phyloP scores from a whole-genome alignment of 2,113 vertebrate genomes.

The Eleginops maclovinus region DNA sequence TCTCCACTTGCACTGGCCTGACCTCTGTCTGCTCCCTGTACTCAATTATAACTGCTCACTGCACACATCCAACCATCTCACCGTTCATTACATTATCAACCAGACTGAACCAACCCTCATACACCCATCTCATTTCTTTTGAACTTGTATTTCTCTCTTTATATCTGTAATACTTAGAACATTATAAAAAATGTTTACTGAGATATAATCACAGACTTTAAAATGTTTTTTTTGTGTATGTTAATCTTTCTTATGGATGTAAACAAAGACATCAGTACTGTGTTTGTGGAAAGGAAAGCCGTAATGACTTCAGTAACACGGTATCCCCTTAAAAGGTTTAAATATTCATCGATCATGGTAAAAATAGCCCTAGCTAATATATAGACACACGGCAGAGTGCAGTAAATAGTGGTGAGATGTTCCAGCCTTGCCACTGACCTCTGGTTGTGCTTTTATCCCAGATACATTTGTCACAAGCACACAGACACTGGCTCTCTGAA shows the following conservation, averaged over 20 bases:
- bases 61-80: conserved; percentile 60
- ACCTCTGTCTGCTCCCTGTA: conserved; percentile 76
- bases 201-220: conserved; percentile 1
- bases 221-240: conserved; percentile 18
- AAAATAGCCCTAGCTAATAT: conserved; percentile 58
- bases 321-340: conserved; percentile 43
- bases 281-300: conserved; percentile 18
- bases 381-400: conserved; percentile 46
- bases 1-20: conserved; percentile 78
- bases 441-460: conserved; percentile 53
- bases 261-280: conserved; percentile 10
- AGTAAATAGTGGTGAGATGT: conserved; percentile 47
- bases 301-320: neutral
- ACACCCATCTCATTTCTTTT: conserved; percentile 2
- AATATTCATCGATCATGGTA: conserved; percentile 72
- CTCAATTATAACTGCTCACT: conserved; percentile 64
- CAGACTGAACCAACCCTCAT: conserved; percentile 32
- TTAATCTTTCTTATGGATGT: conserved; percentile 12
- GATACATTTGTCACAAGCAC: conserved; percentile 53
- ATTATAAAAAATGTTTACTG: neutral
- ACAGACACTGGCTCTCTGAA: conserved; percentile 15
- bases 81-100: conserved; percentile 59
- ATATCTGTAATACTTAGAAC: neutral
- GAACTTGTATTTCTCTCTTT: neutral
- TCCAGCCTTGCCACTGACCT: conserved; percentile 53